These are phyloP conservation scores for Grapholita molesta DNA, from an alignment of 1,140 invertebrate genomes.

Conservation along the genomic window DNA sequence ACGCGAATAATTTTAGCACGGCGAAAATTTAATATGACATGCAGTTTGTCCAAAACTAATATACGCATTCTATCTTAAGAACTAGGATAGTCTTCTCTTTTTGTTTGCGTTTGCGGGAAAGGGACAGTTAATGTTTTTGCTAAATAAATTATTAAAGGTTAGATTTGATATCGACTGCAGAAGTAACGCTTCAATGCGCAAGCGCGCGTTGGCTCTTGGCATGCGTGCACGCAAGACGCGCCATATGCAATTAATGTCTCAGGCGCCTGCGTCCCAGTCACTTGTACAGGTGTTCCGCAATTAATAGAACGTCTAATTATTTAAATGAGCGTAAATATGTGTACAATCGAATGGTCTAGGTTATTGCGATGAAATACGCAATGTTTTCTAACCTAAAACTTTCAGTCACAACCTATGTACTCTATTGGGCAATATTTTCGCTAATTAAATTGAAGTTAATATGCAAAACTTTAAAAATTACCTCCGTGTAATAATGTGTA, in stretches of 20 bases:
- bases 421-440: too few relatives aligned
- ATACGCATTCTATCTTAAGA: not conserved
- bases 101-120: not conserved
- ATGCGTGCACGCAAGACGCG: conserved; percentile 18
- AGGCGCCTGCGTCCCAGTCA: conserved; percentile 28
- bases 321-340: not conserved
- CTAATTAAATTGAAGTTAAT: too few relatives aligned
- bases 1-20: conserved; percentile 2
- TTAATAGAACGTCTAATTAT: conserved; percentile 29
- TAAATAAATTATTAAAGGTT: not conserved
- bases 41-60: not conserved
- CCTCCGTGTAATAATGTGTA: too few relatives aligned
- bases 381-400: too few relatives aligned
- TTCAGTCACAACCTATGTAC: too few relatives aligned
- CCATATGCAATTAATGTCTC: conserved; percentile 40
- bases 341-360: not conserved
- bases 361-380: too few relatives aligned
- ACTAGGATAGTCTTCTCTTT: not conserved
- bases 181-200: conserved; percentile 9
- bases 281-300: conserved; percentile 39
- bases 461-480: too few relatives aligned
- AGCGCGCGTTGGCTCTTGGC: conserved; percentile 29
- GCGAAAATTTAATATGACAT: conserved; percentile 7
- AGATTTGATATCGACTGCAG: not conserved
- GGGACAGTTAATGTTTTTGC: not conserved